Base-by-base conservation (phyloP, 1,140 invertebrate species). In the Macrosteles quadrilineatus region DNA sequence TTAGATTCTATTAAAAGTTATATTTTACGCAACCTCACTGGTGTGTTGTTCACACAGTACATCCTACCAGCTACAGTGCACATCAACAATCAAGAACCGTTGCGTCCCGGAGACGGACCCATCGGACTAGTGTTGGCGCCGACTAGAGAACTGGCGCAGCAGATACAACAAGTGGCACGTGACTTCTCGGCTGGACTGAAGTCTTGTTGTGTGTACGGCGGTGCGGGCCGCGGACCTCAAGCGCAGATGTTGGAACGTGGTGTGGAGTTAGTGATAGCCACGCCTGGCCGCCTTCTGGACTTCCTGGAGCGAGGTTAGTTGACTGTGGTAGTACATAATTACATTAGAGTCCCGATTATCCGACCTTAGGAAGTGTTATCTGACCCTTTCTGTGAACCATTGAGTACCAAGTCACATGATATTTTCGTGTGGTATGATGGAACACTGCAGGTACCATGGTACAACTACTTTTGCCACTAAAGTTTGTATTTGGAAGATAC, bases 221-320 rank as follows among this genome's bases (percentile, higher is more conserved):
- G 95, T 32, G 93, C 88, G 1, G 87, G 86, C 78, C 82, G 92
- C 0, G 82, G 85, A 55, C 85, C 89, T 50, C 95, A 98, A 83
- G 88, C 95, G 2, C 90, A 96, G 0, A 93, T 98, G 73, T 95
- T 96, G 2, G 98, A 97, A 17, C 97, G 97, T 55, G 97, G 91
- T 71, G 86, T 88, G n/a, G 88, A 91, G 75, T 90, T 96, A 68
- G 87, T 93, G 17, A 90, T 96, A 72, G 93, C 93, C 0, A 97
- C 95, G 2, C 95, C 95, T 23, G 95, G 95, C 11, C 85, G 95
- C 72, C 81, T 97, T 2, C 92, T 96, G 71, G 95, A 97, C 79
- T 95, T 97, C 73, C 80, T 97, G 31, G 93, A 96, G 77, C 85
- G 87, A 72, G 88, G 90, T 31, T 94, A 91, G 40, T 36, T 36